Conservation (phyloP, 2,113 vertebrate species). For the Dipodomys stephensi region DNA sequence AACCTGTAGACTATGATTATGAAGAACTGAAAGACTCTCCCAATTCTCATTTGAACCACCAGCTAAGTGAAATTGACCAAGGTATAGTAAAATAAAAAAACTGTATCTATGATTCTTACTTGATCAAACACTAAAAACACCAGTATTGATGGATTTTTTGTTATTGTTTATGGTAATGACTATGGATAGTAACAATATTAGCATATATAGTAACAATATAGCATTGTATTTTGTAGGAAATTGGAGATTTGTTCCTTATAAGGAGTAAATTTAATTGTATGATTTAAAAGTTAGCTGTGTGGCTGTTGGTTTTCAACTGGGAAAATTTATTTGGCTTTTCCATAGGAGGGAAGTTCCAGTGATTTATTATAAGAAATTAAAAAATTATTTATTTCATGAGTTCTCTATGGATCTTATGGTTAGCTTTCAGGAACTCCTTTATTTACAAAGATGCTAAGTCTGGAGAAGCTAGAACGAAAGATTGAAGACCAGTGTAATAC, state of each 20-base stretch:
- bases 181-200: neutral
- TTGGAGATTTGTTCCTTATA: conserved; percentile 17
- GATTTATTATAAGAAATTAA: conserved; percentile 43
- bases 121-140: neutral
- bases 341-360: conserved; percentile 10
- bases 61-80: conserved; percentile 92
- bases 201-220: neutral
- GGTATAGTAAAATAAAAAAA: conserved; percentile 86
- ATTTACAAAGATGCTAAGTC: neutral
- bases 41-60: conserved; percentile 84
- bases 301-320: neutral
- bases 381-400: neutral
- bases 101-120: neutral
- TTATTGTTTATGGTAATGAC: conserved; percentile 43
- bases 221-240: conserved; percentile 9
- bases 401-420: neutral
- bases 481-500: neutral
- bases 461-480: neutral
- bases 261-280: neutral
- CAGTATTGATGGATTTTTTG: neutral
- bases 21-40: conserved; percentile 88
- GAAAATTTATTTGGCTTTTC: conserved; percentile 36
- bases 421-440: conserved; percentile 19
- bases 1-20: conserved; percentile 87
- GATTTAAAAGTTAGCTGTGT: conserved; percentile 42